These are phyloP conservation scores for Chlorocebus sabaeus DNA, from an alignment of 2,113 vertebrate genomes.

Conservation along the genomic window DNA sequence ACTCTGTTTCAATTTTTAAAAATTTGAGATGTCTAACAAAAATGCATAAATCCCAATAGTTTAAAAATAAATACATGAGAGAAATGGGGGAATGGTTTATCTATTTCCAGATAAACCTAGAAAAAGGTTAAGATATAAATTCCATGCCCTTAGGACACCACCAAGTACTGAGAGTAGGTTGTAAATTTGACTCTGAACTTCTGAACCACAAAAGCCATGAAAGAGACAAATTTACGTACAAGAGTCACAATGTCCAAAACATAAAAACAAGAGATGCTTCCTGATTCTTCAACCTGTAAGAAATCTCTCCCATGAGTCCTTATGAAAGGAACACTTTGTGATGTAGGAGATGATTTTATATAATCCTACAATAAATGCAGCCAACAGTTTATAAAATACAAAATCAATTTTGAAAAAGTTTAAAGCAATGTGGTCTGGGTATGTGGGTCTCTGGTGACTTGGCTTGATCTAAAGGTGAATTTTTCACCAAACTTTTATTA, in stretches of 20 bases:
- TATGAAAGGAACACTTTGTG: neutral
- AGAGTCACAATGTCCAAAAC: neutral
- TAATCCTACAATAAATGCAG: neutral
- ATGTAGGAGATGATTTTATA: conserved; percentile 4
- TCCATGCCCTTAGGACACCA: neutral
- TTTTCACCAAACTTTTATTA: neutral
- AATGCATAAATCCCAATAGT: neutral
- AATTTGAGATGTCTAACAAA: neutral
- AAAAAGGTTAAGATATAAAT: neutral
- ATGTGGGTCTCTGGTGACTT: neutral
- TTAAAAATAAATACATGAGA: neutral
- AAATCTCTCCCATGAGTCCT: neutral
- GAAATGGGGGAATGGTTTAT: neutral
- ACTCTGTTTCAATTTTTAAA: neutral
- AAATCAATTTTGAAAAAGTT: conserved; percentile 40
- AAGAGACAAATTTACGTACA: conserved; percentile 51
- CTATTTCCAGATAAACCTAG: conserved; percentile 12
- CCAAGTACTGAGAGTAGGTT: neutral
- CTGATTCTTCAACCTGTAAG: conserved; percentile 1
- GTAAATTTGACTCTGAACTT: conserved; percentile 39
- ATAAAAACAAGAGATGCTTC: conserved; percentile 31
- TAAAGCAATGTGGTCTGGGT: neutral
- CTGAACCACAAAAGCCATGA: conserved; percentile 22
- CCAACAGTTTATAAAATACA: conserved; percentile 18
- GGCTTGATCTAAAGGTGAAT: neutral